phyloP scores from a whole-genome alignment of 2,113 vertebrate genomes.

The Chionis minor region DNA sequence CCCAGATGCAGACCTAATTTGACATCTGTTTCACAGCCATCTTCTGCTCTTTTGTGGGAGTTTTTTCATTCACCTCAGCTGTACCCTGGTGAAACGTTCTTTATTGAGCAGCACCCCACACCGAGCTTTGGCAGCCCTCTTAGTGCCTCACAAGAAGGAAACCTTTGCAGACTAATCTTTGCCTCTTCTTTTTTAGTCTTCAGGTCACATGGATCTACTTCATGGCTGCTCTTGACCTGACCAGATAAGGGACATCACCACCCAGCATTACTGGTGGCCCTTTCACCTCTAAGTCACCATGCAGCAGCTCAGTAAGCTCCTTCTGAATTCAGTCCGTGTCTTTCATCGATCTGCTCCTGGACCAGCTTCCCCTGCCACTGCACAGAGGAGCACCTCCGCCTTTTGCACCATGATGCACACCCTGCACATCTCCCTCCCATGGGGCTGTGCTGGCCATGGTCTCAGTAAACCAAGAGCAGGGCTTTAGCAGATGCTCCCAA shows the following conservation, averaged over 20 bases:
- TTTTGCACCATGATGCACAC: background rate
- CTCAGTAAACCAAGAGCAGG: background rate
- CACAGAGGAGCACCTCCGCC: background rate
- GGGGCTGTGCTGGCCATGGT: rapidly evolving
- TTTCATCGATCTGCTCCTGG: background rate
- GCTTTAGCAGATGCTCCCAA: background rate
- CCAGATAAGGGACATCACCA: rapidly evolving
- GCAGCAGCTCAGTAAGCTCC: background rate
- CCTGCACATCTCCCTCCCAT: background rate
- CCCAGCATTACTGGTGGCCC: background rate
- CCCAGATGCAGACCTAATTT: background rate
- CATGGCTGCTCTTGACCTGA: background rate
- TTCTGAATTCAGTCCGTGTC: background rate
- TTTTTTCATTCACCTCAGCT: background rate
- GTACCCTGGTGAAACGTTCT: background rate
- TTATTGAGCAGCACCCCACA: background rate
- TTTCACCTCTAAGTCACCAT: background rate
- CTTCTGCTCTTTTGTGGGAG: background rate
- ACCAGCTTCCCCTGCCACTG: background rate
- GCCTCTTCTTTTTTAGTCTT: background rate
- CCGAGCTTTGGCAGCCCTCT: background rate
- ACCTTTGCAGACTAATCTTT: background rate
- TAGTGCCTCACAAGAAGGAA: background rate
- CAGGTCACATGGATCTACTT: background rate
- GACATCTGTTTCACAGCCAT: background rate